Evolutionary conservation across 1,140 invertebrate genomes (phyloP).

Genomic region (Ceratina australensis): DNA sequence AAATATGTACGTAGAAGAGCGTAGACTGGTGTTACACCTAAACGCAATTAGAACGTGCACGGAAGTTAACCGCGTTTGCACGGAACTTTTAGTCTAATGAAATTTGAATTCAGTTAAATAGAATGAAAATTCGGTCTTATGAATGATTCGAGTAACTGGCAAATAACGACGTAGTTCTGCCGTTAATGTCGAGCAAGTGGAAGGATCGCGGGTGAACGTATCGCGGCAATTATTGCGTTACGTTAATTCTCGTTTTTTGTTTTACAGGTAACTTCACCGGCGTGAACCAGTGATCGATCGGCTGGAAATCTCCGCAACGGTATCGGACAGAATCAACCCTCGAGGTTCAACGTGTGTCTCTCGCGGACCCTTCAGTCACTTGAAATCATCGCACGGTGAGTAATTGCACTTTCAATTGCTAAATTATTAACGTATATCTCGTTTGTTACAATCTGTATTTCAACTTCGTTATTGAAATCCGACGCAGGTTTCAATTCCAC

Average conservation of each 20-base stretch:
- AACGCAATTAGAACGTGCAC: background rate
- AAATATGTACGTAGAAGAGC: background rate
- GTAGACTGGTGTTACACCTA: background rate
- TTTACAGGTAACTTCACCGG: slow-evolving; percentile 35
- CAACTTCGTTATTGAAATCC: slow-evolving; percentile 30
- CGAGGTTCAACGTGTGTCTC: slow-evolving; percentile 24
- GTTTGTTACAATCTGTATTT: slow-evolving; percentile 31
- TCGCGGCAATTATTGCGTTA: slow-evolving; percentile 34
- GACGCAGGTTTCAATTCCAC: background rate
- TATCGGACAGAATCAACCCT: slow-evolving; percentile 41
- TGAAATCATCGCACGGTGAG: slow-evolving; percentile 49
- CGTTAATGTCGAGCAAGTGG: background rate
- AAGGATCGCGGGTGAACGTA: background rate
- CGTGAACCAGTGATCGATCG: slow-evolving; percentile 41
- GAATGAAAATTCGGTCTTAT: slow-evolving; percentile 26
- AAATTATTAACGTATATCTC: slow-evolving; percentile 40
- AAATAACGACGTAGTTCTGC: slow-evolving; percentile 12
- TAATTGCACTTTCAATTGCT: slow-evolving; percentile 55
- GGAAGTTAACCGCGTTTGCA: background rate
- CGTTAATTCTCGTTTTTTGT: slow-evolving; percentile 36
- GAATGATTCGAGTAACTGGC: background rate
- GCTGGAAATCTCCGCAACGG: slow-evolving; percentile 40
- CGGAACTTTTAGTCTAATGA: slow-evolving; percentile 17
- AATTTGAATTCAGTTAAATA: slow-evolving; percentile 23
- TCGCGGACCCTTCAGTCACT: slow-evolving; percentile 45